Evolutionary conservation across 2,888 invertebrate genomes (phyloP), one percentile per base, ranked within the genome.

Genomic region (Tolmerus cingulatus): DNA sequence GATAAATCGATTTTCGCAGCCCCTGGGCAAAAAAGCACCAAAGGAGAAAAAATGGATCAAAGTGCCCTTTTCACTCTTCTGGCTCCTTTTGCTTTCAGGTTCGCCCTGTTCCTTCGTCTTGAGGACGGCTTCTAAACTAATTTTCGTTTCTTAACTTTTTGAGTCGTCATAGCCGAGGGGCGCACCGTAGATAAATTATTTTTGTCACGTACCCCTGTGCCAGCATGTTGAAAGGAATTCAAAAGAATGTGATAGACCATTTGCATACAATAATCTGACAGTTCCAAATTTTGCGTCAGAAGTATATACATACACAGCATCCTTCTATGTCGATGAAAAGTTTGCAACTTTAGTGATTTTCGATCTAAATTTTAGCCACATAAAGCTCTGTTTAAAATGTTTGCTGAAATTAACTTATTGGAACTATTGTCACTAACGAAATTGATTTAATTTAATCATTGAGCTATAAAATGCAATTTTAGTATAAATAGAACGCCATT

Each of bases 101-200:
- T 27, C n/a, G 46, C 16, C 43, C 23, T 46, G 43, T 74, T 43
- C 43, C 74, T 40, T 19, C 85, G 27, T 43, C 74, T 43, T 43
- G 74, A 85, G 74, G 74, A 43, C 40, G 85, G 85, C 86, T 88
- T 77, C 88, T 88, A 88, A 88, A 88, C 88, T 88, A 88, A 88
- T 88, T 88, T 88, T 88, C 88, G 87, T 88, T 88, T 88, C 88
- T 88, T 88, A 88, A 88, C 88, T 88, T 88, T 88, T 87, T 86
- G 87, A 88, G 88, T 87, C 87, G 87, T 88, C 85, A 87, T 88
- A 87, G 87, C 88, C 88, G 74, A 86, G 51, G 77, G 77, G 77
- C 30, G 30, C 14, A 51, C 51, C 76, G 76, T 55, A 14, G 74
- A 88, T 88, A 87, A 88, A 88, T 87, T 85, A 88, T 88, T 87